phyloP scores from a whole-genome alignment of 2,797 vertebrate genomes.

The Jordanella pulchra region DNA sequence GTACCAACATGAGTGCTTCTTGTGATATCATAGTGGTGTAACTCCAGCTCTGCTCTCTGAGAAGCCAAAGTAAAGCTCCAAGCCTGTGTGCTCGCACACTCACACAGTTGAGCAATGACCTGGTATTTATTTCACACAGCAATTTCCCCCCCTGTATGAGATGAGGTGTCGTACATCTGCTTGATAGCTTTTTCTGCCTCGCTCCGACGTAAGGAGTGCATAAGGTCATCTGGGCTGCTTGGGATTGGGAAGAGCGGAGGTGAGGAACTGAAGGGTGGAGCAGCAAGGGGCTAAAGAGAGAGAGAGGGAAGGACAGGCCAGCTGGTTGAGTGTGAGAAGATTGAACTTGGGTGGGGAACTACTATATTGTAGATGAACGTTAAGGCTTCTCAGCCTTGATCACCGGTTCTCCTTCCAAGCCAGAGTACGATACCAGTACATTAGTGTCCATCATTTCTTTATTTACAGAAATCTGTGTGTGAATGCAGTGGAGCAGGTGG shows the following conservation, averaged over 20 bases:
- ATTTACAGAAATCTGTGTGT: slow-evolving; percentile 37
- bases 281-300: slow-evolving; percentile 20
- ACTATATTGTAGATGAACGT: slow-evolving; percentile 40
- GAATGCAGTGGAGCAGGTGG: slow-evolving; percentile 60
- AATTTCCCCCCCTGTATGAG: slow-evolving; percentile 65
- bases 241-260: slow-evolving; percentile 45
- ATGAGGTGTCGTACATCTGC: slow-evolving; percentile 76
- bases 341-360: slow-evolving; percentile 17
- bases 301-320: slow-evolving; percentile 16
- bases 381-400: slow-evolving; percentile 46
- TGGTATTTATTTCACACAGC: slow-evolving; percentile 74
- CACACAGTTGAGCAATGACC: slow-evolving; percentile 54
- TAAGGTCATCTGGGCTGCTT: slow-evolving; percentile 69
- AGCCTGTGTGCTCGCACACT: background rate
- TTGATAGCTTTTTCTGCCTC: slow-evolving; percentile 73
- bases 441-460: slow-evolving; percentile 43
- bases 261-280: slow-evolving; percentile 41
- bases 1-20: background rate
- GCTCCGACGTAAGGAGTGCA: slow-evolving; percentile 36
- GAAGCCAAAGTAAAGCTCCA: slow-evolving; percentile 44
- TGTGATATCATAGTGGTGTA: slow-evolving; percentile 29
- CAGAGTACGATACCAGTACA: slow-evolving; percentile 26
- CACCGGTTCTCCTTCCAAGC: slow-evolving; percentile 45
- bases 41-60: slow-evolving; percentile 34
- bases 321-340: slow-evolving; percentile 35